Evolutionary conservation across 2,113 vertebrate species (phyloP).

Genomic region (Gopherus evgoodei): DNA sequence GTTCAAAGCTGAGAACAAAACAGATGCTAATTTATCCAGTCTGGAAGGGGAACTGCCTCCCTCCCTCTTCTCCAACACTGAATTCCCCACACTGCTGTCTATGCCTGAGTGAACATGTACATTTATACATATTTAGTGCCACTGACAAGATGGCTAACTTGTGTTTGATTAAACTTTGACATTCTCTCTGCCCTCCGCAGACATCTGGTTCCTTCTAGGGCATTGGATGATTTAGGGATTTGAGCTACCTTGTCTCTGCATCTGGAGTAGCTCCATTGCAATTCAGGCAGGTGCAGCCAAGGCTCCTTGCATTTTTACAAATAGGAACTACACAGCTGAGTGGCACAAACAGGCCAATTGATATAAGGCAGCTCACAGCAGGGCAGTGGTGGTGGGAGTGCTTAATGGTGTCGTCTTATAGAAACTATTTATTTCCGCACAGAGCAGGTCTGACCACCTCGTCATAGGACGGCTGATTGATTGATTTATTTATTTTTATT

Average conservation of each 20-base stretch:
- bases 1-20: slow-evolving; percentile 2
- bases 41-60: slow-evolving; percentile 54
- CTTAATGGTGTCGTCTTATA: neutral
- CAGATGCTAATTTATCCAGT: slow-evolving; percentile 60
- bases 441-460: neutral
- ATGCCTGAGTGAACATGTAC: slow-evolving; percentile 48
- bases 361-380: neutral
- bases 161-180: slow-evolving; percentile 8
- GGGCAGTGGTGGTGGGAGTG: accelerated
- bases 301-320: neutral
- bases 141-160: slow-evolving; percentile 37
- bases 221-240: neutral
- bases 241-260: neutral
- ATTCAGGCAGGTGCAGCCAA: slow-evolving; percentile 5
- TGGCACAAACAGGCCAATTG: neutral
- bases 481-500: neutral
- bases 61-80: neutral
- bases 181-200: neutral
- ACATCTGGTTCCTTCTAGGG: slow-evolving; percentile 23
- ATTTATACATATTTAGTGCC: slow-evolving; percentile 47
- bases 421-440: neutral
- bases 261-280: neutral
- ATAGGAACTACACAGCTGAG: neutral
- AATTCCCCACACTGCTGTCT: neutral
- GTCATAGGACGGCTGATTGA: neutral